phyloP scores from a whole-genome alignment of 2,888 invertebrate genomes.

The Caenorhabditis becei region DNA sequence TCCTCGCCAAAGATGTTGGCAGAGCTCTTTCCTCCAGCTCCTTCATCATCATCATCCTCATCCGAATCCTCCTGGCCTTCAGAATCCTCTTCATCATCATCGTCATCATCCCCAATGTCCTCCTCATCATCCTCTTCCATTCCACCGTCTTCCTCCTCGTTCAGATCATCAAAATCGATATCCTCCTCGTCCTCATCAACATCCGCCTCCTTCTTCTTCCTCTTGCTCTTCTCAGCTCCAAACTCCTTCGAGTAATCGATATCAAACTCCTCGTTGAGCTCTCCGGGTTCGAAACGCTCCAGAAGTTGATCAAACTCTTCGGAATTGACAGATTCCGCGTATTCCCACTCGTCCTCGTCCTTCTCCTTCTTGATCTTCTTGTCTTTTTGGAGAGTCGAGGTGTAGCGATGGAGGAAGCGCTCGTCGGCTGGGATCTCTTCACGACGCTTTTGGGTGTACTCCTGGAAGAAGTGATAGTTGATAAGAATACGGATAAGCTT shows the following conservation, averaged over 20 bases:
- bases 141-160: slow-evolving; percentile 60
- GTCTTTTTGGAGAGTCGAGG: slow-evolving; percentile 65
- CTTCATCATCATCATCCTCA: slow-evolving; percentile 66
- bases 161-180: slow-evolving; percentile 50
- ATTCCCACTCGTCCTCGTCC: slow-evolving; percentile 85
- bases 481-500: too few species aligned
- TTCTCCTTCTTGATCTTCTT: slow-evolving; percentile 60
- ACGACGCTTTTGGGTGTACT: slow-evolving; percentile 73
- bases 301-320: slow-evolving; percentile 89
- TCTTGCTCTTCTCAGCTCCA: slow-evolving; percentile 75
- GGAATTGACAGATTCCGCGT: slow-evolving; percentile 88
- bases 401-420: slow-evolving; percentile 87
- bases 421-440: slow-evolving; percentile 92
- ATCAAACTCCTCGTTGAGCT: slow-evolving; percentile 84
- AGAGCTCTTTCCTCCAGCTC: slow-evolving; percentile 57
- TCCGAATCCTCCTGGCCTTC: too few species aligned
- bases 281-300: slow-evolving; percentile 82
- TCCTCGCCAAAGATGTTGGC: slow-evolving; percentile 60
- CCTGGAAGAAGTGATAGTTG: too few species aligned
- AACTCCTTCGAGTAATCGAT: slow-evolving; percentile 86
- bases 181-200: slow-evolving; percentile 70
- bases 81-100: slow-evolving; percentile 63
- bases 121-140: slow-evolving; percentile 65
- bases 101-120: slow-evolving; percentile 63
- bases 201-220: slow-evolving; percentile 73